Evolutionary conservation across 2,888 invertebrate species (phyloP), one percentile per base, ranked within the genome.

Genomic region (Ormyrus rosae): DNA sequence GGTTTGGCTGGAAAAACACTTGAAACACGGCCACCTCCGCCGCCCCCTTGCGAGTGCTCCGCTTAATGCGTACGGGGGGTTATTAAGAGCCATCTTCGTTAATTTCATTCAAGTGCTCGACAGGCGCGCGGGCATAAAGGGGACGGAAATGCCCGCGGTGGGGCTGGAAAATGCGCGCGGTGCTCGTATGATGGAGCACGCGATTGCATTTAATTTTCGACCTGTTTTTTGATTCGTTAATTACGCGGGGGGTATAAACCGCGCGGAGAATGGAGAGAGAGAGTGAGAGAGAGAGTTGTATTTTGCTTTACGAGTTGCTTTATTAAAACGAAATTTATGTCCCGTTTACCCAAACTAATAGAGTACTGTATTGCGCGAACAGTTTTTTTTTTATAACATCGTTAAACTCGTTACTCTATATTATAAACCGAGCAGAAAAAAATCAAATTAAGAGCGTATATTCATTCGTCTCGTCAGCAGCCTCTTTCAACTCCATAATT

Each of bases 71-170:
- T 10, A 0, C 6, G 34, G 8, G 50, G 11, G 50, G 50, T 34
- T 67, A 60, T 67, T 67, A 74, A 50, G 56, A 46, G 74, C 74
- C 9, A 58, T 67, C 56, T 65, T 74, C 67, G 51, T 74, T 74
- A 74, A 74, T 67, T 74, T 65, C n/a, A 10, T 11, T 56, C 56
- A n/a, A 65, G 56, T 10, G 5, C 46, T 34, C 6, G 45, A 50
- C 10, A 70, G 50, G 46, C 48, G n/a, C 64, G 9, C 19, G 64
- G 11, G 55, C 11, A 61, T 50, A 13, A 6, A 48, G 45, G 56
- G 10, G 46, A 11, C 6, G 63, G 34, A 46, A 6, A n/a, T 56
- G 10, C n/a, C 56, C 6, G 56, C 56, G 34, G 53, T 72, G 63
- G 61, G 53, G 19, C 34, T 63, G 45, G 61, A 63, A 63, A 53